phyloP scores from a whole-genome alignment of 2,113 vertebrate species.

The Dromaius novaehollandiae region DNA sequence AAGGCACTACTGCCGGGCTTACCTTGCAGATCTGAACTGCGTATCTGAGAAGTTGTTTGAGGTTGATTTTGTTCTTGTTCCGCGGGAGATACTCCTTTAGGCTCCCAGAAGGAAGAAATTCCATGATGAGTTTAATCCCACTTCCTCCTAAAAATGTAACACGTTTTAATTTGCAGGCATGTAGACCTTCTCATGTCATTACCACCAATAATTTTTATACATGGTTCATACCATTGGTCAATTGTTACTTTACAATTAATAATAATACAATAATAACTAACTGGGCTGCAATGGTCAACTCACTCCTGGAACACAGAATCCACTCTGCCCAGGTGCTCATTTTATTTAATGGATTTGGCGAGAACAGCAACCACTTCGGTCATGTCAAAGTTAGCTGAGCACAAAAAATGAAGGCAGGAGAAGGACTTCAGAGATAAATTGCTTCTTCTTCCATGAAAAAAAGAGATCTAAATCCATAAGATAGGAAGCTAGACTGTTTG shows the following conservation, averaged over 20 bases:
- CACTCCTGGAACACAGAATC: not conserved
- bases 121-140: conserved; percentile 97
- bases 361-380: not conserved
- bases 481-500: not conserved
- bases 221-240: accelerated
- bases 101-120: conserved; percentile 95
- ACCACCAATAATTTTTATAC: not conserved
- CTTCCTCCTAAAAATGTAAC: conserved; percentile 81
- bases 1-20: not conserved
- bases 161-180: not conserved
- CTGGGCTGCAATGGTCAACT: not conserved
- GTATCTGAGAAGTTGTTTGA: conserved; percentile 88
- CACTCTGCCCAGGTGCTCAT: not conserved
- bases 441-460: not conserved
- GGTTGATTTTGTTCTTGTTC: conserved; percentile 85
- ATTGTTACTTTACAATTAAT: too few species aligned
- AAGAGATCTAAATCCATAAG: not conserved
- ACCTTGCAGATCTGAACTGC: conserved; percentile 94
- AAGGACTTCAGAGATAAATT: not conserved
- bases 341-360: not conserved
- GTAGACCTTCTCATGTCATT: accelerated
- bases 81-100: conserved; percentile 95
- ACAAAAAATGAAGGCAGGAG: not conserved
- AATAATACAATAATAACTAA: too few species aligned
- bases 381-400: not conserved